Evolutionary conservation across 1,140 invertebrate species (phyloP).

Genomic region (Berghia stephanieae): DNA sequence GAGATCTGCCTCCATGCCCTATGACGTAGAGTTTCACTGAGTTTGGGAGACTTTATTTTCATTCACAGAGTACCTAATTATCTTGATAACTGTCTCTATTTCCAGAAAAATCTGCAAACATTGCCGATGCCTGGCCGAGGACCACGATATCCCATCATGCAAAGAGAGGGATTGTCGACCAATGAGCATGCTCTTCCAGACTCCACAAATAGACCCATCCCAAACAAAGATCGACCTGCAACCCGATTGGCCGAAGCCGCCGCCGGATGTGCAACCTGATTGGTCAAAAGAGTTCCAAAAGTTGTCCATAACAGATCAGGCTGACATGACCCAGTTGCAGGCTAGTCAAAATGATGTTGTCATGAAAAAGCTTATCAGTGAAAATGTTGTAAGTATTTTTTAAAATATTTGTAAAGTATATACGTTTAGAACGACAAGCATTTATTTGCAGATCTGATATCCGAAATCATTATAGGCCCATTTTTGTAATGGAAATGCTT

Average conservation of each 20-base stretch:
- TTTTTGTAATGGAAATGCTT: too few species aligned
- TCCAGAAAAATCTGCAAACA: slow-evolving; percentile 77
- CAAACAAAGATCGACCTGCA: slow-evolving; percentile 25
- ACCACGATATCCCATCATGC: slow-evolving; percentile 71
- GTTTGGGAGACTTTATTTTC: background rate
- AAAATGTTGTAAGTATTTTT: slow-evolving; percentile 53
- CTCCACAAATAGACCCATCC: too few species aligned
- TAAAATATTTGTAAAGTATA: too few species aligned
- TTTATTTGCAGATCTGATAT: too few species aligned
- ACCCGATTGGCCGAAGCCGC: slow-evolving; percentile 1
- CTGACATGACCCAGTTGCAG: slow-evolving; percentile 46
- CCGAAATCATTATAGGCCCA: too few species aligned
- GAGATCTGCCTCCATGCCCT: too few species aligned
- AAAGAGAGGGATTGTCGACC: slow-evolving; percentile 52
- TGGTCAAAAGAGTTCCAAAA: slow-evolving; percentile 46
- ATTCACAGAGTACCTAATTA: background rate
- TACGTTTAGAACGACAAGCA: too few species aligned
- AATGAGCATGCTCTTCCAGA: slow-evolving; percentile 47
- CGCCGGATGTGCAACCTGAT: slow-evolving; percentile 36
- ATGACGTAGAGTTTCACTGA: background rate
- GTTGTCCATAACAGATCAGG: slow-evolving; percentile 49
- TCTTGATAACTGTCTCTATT: slow-evolving; percentile 34
- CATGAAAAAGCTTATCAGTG: slow-evolving; percentile 53
- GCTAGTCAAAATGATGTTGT: slow-evolving; percentile 55
- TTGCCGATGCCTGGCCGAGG: slow-evolving; percentile 76